Evolutionary conservation across 1,140 invertebrate species (phyloP), one percentile per base, ranked within the genome.

Genomic region (Pseudomyrmex pallidus): DNA sequence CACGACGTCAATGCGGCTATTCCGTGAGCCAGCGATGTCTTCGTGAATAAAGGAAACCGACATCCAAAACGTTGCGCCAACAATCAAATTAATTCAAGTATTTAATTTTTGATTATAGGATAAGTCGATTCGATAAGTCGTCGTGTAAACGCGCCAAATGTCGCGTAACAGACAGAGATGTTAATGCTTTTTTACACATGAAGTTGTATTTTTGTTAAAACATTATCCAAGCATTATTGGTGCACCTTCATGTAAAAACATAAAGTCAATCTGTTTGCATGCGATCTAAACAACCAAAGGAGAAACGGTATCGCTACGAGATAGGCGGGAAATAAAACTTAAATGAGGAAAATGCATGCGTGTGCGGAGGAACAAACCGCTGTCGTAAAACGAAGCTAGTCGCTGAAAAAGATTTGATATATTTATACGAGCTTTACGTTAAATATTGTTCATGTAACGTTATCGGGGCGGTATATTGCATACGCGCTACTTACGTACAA

Each of bases 381-480:
- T 15, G 67, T 74, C 67, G 52, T 86, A 87, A 87, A 86, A 86
- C 22, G 54, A 62, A 77, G 56, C 35, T 83, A 54, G 20, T 25
- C 1, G 7, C 13, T 44, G 13, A 86, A 83, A 77, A 87, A 70
- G 7, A 83, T 50, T 72, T 70, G 52, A 77, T 85, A 59, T 64
- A 35, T 35, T 13, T 61, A 78, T 74, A 74, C 35, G 62, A 17
- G n/a, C 20, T 54, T 86, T 86, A 74, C 50, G 76, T 86, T 84
- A 74, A 68, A 86, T 82, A 85, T 70, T 44, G 54, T 15, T 35
- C n/a, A 35, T 64, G 48, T 50, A 35, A 56, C 66, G 54, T 13
- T 44, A 46, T 66, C 59, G 59, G 72, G 56, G 52, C 64, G 57
- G 48, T 20, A 12, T 56, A 20, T 80, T 35, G 57, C 20, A 17